Evolutionary conservation across 2,113 vertebrate species (phyloP).

Genomic region (Recurvirostra avosetta): DNA sequence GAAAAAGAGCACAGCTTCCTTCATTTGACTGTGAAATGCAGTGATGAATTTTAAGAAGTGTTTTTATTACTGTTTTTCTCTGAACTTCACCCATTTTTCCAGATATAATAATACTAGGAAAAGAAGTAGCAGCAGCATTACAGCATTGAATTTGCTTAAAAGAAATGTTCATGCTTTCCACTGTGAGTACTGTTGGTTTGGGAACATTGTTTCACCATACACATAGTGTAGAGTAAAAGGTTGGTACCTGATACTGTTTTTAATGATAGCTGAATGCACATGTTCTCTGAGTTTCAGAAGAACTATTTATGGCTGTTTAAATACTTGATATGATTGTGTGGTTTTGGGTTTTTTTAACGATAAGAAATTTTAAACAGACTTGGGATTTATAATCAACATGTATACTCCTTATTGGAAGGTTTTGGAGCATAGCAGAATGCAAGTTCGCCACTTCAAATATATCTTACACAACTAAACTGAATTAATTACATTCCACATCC

Average conservation of each 20-base stretch:
- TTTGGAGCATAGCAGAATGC: not conserved
- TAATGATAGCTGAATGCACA: not conserved
- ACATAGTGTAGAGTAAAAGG: not conserved
- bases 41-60: not conserved
- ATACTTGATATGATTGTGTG: not conserved
- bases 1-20: not conserved
- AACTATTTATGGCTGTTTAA: not conserved
- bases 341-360: not conserved
- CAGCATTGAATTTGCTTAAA: not conserved
- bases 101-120: not conserved
- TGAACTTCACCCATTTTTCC: not conserved
- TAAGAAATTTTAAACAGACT: not conserved
- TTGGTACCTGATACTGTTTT: not conserved
- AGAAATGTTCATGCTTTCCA: not conserved
- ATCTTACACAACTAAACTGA: not conserved
- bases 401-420: not conserved
- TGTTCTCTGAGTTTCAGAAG: not conserved
- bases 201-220: not conserved
- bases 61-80: not conserved
- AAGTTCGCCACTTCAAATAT: not conserved
- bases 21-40: not conserved
- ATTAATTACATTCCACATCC: slow-evolving; percentile 2
- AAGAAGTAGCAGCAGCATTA: not conserved
- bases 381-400: not conserved
- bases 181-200: not conserved